phyloP scores from a whole-genome alignment of 2,797 vertebrate species.

The Enteromius viviparus region DNA sequence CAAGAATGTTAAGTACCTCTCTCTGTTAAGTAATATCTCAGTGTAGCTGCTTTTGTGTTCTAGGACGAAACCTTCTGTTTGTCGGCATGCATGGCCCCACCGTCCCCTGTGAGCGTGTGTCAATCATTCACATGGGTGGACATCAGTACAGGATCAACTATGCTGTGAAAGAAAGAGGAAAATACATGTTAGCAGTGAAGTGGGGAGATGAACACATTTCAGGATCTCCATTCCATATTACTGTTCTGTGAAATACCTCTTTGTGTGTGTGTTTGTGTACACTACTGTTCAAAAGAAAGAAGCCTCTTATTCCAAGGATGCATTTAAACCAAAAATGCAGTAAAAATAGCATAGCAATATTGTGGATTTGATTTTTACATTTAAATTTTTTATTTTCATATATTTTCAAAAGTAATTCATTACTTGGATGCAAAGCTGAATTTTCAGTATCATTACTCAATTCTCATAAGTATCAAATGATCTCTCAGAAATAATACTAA shows the following conservation, averaged over 20 bases:
- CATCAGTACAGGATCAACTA: slow-evolving; percentile 77
- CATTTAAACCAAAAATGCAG: neutral
- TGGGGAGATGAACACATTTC: slow-evolving; percentile 40
- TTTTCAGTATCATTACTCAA: neutral
- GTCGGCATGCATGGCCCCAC: slow-evolving; percentile 78
- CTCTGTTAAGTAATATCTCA: neutral
- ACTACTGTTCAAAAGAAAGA: neutral
- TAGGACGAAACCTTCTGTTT: slow-evolving; percentile 74
- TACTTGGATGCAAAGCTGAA: neutral
- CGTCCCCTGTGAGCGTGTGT: slow-evolving; percentile 77
- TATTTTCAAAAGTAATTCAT: too few species aligned
- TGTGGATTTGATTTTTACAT: neutral
- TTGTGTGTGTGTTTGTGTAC: neutral
- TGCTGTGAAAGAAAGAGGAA: slow-evolving; percentile 51
- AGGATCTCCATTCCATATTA: slow-evolving; percentile 28
- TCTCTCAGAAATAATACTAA: neutral
- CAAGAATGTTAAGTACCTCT: neutral
- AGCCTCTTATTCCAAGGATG: neutral
- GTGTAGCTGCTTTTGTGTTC: slow-evolving; percentile 3
- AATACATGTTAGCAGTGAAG: slow-evolving; percentile 23
- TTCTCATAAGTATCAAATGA: too few species aligned
- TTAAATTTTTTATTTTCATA: neutral
- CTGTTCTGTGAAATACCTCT: neutral
- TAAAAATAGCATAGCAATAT: neutral
- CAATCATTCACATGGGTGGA: slow-evolving; percentile 78